Evolutionary conservation across 2,797 vertebrate genomes (phyloP).

Genomic region (Danio jaintianensis): DNA sequence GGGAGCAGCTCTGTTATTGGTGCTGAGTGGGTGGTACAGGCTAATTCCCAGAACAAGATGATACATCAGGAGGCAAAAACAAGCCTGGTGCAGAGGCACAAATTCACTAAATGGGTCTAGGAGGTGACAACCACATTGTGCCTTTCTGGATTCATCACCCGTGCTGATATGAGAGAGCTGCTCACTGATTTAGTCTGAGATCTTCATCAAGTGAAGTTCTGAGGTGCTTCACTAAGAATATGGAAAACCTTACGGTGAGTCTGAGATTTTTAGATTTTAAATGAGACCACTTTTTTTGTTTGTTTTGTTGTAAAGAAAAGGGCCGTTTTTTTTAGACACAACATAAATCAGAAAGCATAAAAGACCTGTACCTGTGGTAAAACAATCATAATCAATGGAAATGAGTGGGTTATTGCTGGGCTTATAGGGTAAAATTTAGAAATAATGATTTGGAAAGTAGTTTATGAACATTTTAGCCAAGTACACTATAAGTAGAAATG

Average conservation of each 20-base stretch:
- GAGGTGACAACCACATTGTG: slow-evolving; percentile 24
- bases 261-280: not conserved
- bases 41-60: slow-evolving; percentile 47
- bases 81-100: slow-evolving; percentile 8
- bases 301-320: no score
- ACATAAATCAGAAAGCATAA: no score
- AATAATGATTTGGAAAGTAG: not conserved
- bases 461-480: not conserved
- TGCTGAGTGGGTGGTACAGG: slow-evolving; percentile 46
- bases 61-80: slow-evolving; percentile 41
- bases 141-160: slow-evolving; percentile 2
- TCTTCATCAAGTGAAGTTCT: not conserved
- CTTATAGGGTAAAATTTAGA: not conserved
- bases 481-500: not conserved
- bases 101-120: slow-evolving; percentile 2
- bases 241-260: slow-evolving; percentile 39
- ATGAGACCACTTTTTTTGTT: not conserved
- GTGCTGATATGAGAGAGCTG: slow-evolving; percentile 10
- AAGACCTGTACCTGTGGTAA: not conserved
- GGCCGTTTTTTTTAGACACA: slow-evolving; percentile 1
- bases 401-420: not conserved
- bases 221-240: slow-evolving; percentile 4
- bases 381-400: not conserved
- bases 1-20: slow-evolving; percentile 48
- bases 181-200: not conserved